Conservation (phyloP, 1,140 invertebrate species). For the Neodiprion lecontei region DNA sequence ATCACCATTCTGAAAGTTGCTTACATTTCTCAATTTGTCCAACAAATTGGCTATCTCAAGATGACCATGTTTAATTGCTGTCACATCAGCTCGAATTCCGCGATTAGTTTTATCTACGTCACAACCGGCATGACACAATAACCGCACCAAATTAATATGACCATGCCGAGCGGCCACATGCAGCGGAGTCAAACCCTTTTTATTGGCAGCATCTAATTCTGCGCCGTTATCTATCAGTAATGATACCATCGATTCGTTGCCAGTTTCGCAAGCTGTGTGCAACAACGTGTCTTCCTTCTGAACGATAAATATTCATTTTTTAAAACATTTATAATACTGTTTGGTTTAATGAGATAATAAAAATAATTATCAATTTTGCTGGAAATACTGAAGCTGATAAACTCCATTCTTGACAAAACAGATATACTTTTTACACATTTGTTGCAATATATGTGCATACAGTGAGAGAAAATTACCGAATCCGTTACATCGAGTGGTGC, state of each 20-base stretch:
- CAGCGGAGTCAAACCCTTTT: constrained; percentile 73
- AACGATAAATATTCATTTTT: constrained; percentile 32
- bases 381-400: neutral
- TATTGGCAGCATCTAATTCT: constrained; percentile 74
- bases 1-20: constrained; percentile 30
- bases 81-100: constrained; percentile 82
- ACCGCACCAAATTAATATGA: constrained; percentile 77
- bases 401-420: neutral
- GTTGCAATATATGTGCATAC: constrained; percentile 13
- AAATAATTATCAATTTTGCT: neutral
- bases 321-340: neutral
- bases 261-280: constrained; percentile 75
- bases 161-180: constrained; percentile 79
- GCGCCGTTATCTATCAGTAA: constrained; percentile 79
- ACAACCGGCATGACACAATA: constrained; percentile 77
- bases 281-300: constrained; percentile 79
- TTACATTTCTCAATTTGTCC: constrained; percentile 73
- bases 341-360: neutral
- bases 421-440: constrained; percentile 23
- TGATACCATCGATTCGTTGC: constrained; percentile 73
- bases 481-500: constrained; percentile 75
- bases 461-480: constrained; percentile 58
- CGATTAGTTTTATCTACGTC: constrained; percentile 72
- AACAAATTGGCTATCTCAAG: constrained; percentile 78
- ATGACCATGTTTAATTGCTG: constrained; percentile 81